Conservation (phyloP, 37 sponge, comb jelly and placozoan species). For the Sycon ciliatum region DNA sequence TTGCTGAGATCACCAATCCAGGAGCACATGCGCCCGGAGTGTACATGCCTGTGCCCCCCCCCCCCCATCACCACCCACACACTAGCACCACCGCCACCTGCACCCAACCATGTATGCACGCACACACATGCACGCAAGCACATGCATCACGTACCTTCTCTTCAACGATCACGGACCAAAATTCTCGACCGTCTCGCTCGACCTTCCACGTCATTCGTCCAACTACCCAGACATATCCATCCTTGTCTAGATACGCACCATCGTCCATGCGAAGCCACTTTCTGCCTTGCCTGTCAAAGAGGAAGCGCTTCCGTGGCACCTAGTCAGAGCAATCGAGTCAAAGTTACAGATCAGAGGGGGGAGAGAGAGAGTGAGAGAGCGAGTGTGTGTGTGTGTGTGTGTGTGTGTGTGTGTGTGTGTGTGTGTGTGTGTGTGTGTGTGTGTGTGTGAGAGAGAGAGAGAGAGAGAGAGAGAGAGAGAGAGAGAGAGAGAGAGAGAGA, state of each 20-base stretch:
- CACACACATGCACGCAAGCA: background rate
- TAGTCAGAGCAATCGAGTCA: background rate
- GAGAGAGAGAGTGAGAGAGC: too few relatives aligned
- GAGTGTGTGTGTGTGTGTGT: too few relatives aligned
- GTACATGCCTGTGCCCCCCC: too few relatives aligned
- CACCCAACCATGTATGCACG: background rate
- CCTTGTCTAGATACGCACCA: constrained; percentile 76
- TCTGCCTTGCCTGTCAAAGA: constrained; percentile 18
- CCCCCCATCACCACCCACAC: background rate
- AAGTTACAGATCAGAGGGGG: too few relatives aligned
- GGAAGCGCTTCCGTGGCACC: background rate
- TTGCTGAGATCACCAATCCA: too few relatives aligned
- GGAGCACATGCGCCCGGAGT: too few relatives aligned
- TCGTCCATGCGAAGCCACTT: constrained; percentile 71
- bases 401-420: too few relatives aligned
- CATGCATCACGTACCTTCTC: constrained; percentile 47
- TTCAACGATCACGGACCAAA: constrained; percentile 67
- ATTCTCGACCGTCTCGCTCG: constrained; percentile 30
- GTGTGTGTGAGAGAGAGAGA: too few relatives aligned
- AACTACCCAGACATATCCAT: constrained; percentile 71
- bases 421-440: too few relatives aligned
- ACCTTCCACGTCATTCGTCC: constrained; percentile 77
- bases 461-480: too few relatives aligned
- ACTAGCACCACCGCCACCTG: background rate
- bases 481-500: too few relatives aligned